These are phyloP conservation scores for Loripinus fragilis DNA, from an alignment of 2,888 invertebrate species.

Conservation along the genomic window DNA sequence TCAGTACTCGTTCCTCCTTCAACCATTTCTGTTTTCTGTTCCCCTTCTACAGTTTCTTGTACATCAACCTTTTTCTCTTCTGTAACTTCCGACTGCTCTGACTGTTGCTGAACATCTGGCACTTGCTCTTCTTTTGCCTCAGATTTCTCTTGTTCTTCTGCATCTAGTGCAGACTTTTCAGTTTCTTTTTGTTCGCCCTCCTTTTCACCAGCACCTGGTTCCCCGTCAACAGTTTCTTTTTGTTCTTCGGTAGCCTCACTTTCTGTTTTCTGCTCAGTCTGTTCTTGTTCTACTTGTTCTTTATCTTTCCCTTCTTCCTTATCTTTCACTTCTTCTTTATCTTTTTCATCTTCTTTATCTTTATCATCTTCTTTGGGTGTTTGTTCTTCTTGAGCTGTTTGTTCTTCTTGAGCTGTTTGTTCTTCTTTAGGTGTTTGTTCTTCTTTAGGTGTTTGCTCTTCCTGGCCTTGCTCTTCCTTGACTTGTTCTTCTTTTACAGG, in stretches of 20 bases:
- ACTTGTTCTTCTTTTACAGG: conserved; percentile 10
- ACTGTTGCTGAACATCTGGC: conserved; percentile 23
- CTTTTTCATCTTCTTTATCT: conserved; percentile 16
- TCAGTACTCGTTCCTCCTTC: conserved; percentile 55
- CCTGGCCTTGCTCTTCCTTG: conserved; percentile 23
- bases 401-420: not conserved
- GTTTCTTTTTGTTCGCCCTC: conserved; percentile 19
- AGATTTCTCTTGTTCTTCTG: conserved; percentile 22
- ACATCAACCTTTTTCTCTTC: conserved; percentile 36
- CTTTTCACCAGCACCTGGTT: conserved; percentile 5
- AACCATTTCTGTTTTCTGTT: conserved; percentile 36
- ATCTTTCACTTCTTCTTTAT: conserved; percentile 24
- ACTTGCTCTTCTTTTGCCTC: conserved; percentile 26
- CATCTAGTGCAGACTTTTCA: conserved; percentile 17
- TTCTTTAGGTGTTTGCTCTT: conserved; percentile 33
- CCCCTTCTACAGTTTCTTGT: conserved; percentile 37
- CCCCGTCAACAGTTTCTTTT: conserved; percentile 43
- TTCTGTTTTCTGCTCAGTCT: conserved; percentile 26
- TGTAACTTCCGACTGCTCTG: conserved; percentile 23
- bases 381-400: conserved; percentile 4
- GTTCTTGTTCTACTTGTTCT: conserved; percentile 21
- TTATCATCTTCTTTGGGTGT: not conserved
- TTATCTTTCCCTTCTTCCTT: conserved; percentile 34
- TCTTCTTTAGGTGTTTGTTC: not conserved
- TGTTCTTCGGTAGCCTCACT: conserved; percentile 34